Evolutionary conservation across 2,113 vertebrate genomes (phyloP).

Genomic region (Cyanocitta stelleri): DNA sequence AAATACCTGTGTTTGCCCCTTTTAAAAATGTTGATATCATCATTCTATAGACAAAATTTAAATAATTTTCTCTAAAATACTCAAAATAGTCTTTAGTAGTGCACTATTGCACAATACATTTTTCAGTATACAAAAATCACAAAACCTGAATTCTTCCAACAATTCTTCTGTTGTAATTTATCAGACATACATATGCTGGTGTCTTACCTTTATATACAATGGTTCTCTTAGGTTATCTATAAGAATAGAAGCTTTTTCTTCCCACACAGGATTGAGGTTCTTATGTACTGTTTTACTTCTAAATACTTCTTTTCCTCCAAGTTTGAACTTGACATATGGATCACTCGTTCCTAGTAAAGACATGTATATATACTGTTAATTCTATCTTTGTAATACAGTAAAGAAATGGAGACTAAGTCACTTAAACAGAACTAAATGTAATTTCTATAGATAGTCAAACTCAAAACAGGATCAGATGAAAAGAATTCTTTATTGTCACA

Average conservation of each 20-base stretch:
- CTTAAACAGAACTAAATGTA: background rate
- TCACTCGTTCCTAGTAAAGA: constrained; percentile 88
- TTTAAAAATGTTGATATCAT: background rate
- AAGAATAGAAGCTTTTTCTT: constrained; percentile 84
- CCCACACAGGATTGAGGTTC: constrained; percentile 97
- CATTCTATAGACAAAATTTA: background rate
- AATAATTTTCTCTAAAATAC: background rate
- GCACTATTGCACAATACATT: background rate
- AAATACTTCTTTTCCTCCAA: constrained; percentile 94
- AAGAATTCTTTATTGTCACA: background rate
- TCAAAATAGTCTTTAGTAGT: background rate
- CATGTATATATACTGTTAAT: background rate
- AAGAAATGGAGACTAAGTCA: background rate
- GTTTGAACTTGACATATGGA: constrained; percentile 97
- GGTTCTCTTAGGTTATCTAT: constrained; percentile 85
- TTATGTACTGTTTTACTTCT: constrained; percentile 96
- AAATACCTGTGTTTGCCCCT: background rate
- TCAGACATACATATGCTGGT: background rate
- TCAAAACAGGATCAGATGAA: background rate
- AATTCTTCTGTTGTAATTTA: background rate
- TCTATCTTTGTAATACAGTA: background rate
- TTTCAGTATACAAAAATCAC: background rate
- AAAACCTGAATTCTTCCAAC: background rate
- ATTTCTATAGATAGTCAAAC: background rate
- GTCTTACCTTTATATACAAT: constrained; percentile 89